Base-by-base conservation (phyloP, 2,888 invertebrate species). In the Hypolimnas misippus region DNA sequence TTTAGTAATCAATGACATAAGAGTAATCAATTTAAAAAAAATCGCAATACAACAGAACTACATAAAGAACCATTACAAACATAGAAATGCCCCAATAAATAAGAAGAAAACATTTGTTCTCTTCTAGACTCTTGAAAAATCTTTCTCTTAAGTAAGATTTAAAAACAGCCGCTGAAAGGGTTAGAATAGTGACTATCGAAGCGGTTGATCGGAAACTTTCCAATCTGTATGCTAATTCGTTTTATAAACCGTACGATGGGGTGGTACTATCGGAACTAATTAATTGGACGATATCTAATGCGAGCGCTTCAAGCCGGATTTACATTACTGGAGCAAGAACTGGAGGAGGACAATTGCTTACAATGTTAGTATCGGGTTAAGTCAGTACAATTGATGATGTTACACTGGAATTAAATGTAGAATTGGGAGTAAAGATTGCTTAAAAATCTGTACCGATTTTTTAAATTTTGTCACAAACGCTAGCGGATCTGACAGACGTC, bases 171-270 rank as follows among this genome's bases (percentile, higher is more conserved):
- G 8, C 7, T 17, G 44, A 46, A 46, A 17, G 52, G 17, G 35
- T 35, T 52, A 3, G 7, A 40, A 54, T 29, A 21, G 21, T 40
- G 35, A 29, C 25, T 29, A 29, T 59, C 58, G 57, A 62, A 57
- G 57, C 63, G 61, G 59, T 67, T 66, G 65, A 66, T 69, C 63
- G 67, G 63, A 70, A 83, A 86, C 79, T 86, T 87, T 84, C 79
- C 86, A 87, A 87, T 88, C 79, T 88, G 82, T 86, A 88, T 88
- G 87, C 84, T 81, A 88, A 88, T 86, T 63, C 58, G 55, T 62
- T 68, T 67, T 67, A 67, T 66, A 67, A 65, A 67, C 58, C 62
- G 58, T n/a, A 38, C 57, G 60, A 67, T 64, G 61, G 55, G 53
- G 46, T 44, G 49, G 51, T 35, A 62, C 31, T 29, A 29, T 59